Evolutionary conservation across 2,797 vertebrate genomes (phyloP), one percentile per base, ranked within the genome.

Genomic region (Fistularia commersonii): DNA sequence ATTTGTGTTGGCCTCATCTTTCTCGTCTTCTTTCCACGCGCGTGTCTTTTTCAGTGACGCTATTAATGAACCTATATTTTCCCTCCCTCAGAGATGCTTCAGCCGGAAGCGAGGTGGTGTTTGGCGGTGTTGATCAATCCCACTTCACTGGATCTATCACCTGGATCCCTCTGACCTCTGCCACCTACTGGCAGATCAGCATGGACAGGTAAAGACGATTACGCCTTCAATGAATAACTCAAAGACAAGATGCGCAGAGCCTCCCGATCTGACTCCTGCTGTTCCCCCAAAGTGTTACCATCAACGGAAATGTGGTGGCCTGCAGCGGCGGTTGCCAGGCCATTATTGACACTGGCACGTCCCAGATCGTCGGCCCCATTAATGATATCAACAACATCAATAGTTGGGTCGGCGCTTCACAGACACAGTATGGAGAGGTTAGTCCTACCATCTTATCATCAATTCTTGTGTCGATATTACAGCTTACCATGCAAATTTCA

Each of bases 281-380:
- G 31, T 43, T 52, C 1, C 7, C 44, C 12, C 11, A 57, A 51
- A 81, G 81, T 13, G 76, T 83, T 54, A 75, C 57, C 48, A 70
- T 85, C 48, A 85, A 84, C 12, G 81, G 82, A 11, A 50, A 87
- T 48, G 46, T 48, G 5, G 83, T 87, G 41, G 83, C 80, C 13
- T 90, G 87, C 54, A 3, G 57, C n/a, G 77, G 76, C 23, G 84
- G 80, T 31, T 89, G 87, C 70, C 83, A 88, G 61, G 81, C 83
- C 53, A 80, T 88, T 64, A 61, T 86, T 32, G 87, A 88, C 74
- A 86, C 87, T 10, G 87, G 83, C 7, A 88, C 88, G 47, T 88
- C 87, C 54, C 33, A 47, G 51, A 86, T 89, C 5, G 80, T 77
- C 35, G 89, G 88, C 8, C 82, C 88, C 54, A 57, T n/a, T 54